Percentiles rank a stretch among this genome's conserved stretches.
Conservation (phyloP, 2,797 vertebrate genomes). For the Tolypeutes matacus region DNA sequence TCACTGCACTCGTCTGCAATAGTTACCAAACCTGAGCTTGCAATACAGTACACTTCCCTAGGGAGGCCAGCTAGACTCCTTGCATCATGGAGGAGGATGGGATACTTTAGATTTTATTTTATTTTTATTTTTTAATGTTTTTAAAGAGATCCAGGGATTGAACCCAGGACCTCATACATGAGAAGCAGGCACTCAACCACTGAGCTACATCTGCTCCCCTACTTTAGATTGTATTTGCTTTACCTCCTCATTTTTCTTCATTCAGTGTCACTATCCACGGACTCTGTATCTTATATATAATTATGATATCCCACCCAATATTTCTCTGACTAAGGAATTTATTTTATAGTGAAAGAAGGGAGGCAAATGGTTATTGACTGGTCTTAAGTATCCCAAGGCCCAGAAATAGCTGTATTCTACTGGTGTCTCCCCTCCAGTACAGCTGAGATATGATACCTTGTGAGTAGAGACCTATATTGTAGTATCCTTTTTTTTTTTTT, state of each 20-base stretch:
- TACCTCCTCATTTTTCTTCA: background rate
- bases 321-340: background rate
- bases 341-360: background rate
- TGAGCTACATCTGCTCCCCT: no score
- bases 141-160: no score
- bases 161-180: no score
- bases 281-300: background rate
- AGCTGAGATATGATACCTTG: background rate
- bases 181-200: no score
- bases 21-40: background rate
- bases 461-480: background rate
- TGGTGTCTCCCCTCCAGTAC: background rate
- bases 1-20: background rate
- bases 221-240: slow-evolving; percentile 5
- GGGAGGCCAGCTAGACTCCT: background rate
- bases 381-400: background rate
- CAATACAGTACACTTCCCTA: fast-evolving
- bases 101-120: background rate
- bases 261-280: background rate
- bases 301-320: background rate
- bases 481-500: no score
- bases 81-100: background rate
- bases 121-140: no score
- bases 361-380: background rate
- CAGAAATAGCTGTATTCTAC: background rate